Conservation (phyloP, 2,113 vertebrate genomes). For the Callithrix jacchus region DNA sequence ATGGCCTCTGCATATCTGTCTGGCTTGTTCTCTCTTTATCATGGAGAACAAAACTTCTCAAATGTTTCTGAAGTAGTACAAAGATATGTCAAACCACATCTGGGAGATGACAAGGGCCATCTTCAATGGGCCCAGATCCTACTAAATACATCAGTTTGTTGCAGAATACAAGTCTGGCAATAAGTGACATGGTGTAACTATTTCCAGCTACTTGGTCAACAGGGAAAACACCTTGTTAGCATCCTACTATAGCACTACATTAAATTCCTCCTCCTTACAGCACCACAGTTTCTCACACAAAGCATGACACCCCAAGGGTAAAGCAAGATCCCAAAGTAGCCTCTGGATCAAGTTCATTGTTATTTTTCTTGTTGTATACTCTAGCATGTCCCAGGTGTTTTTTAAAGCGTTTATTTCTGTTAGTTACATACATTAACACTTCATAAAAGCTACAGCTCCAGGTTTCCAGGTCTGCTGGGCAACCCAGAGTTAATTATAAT, state of each 20-base stretch:
- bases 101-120: neutral
- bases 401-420: neutral
- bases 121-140: neutral
- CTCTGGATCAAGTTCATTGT: neutral
- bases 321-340: neutral
- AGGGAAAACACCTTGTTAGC: neutral
- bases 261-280: neutral
- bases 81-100: neutral
- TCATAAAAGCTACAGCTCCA: slow-evolving; percentile 1
- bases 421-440: neutral
- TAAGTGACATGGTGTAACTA: neutral
- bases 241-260: neutral
- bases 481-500: neutral
- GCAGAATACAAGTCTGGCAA: neutral
- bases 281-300: neutral
- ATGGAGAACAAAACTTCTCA: neutral
- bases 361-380: neutral
- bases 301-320: neutral
- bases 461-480: neutral
- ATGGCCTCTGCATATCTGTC: no score
- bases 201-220: neutral
- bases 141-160: neutral
- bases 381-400: neutral
- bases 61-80: neutral
- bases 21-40: neutral